Percentiles rank a stretch among this genome's conserved stretches.
phyloP scores from a whole-genome alignment of 2,797 vertebrate genomes.

The Trachops cirrhosus region DNA sequence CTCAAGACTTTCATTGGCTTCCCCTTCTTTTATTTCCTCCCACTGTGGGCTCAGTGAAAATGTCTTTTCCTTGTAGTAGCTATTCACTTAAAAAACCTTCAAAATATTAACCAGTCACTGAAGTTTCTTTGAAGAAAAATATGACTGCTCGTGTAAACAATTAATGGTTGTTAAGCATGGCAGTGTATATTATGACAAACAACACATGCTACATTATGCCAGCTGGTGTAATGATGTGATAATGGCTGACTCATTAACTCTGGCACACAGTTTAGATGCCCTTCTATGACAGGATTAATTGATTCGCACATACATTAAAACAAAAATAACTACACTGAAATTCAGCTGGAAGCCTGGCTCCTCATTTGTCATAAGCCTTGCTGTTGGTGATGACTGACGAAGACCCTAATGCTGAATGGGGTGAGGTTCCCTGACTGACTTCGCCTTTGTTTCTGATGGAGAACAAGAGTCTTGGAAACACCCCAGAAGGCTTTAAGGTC shows the following conservation, averaged over 20 bases:
- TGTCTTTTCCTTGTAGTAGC: constrained; percentile 69
- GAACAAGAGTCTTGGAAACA: not conserved
- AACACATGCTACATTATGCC: constrained; percentile 97
- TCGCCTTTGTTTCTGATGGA: constrained; percentile 27
- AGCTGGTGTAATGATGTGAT: constrained; percentile 99
- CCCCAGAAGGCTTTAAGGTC: not conserved
- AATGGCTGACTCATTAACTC: constrained; percentile 99
- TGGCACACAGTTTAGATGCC: constrained; percentile 97
- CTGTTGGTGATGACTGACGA: constrained; percentile 75
- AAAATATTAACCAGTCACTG: constrained; percentile 85
- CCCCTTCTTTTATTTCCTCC: not conserved
- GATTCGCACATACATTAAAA: constrained; percentile 99
- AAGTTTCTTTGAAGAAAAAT: constrained; percentile 90
- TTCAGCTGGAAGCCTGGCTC: constrained; percentile 90
- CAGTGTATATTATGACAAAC: constrained; percentile 99
- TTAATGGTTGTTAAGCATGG: constrained; percentile 95
- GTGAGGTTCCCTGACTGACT: constrained; percentile 46
- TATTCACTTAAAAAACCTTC: constrained; percentile 82
- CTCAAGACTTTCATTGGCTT: constrained; percentile 6
- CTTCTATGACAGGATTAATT: constrained; percentile 98
- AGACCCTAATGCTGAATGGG: not conserved
- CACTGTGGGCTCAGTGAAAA: not conserved
- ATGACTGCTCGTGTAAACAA: constrained; percentile 91
- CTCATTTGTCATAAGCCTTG: constrained; percentile 89
- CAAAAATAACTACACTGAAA: constrained; percentile 96